These are phyloP conservation scores for Lampris incognitus DNA, from an alignment of 2,113 vertebrate genomes.

Conservation along the genomic window DNA sequence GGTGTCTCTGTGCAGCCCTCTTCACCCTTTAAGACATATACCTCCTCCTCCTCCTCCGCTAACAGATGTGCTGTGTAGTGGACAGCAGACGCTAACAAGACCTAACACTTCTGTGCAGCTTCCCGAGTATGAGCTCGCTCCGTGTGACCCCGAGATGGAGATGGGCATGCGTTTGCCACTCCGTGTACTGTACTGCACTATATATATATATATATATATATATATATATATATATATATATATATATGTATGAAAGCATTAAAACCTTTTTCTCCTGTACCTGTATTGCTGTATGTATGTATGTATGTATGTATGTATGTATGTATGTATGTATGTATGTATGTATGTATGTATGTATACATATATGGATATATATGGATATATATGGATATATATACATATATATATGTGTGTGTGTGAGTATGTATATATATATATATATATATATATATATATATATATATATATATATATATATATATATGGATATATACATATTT, in stretches of 20 bases:
- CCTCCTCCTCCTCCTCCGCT: slow-evolving; percentile 5
- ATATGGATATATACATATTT: no score
- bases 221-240: slow-evolving; percentile 16
- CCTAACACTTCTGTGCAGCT: slow-evolving; percentile 4
- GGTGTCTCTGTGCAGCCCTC: background rate
- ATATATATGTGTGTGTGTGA: no score
- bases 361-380: no score
- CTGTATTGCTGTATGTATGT: no score
- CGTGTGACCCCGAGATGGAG: background rate
- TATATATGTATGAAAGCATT: slow-evolving; percentile 12
- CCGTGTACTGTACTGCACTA: slow-evolving; percentile 2
- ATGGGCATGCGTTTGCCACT: slow-evolving; percentile 18
- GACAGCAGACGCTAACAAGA: slow-evolving; percentile 21
- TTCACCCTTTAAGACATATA: slow-evolving; percentile 8
- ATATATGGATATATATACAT: no score
- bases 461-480: no score
- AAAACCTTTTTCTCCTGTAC: background rate
- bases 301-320: no score
- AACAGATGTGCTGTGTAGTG: slow-evolving; percentile 13
- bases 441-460: no score
- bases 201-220: slow-evolving; percentile 20
- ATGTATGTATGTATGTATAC: no score
- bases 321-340: no score
- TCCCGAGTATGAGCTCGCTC: background rate
- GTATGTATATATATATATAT: no score